Evolutionary conservation across 2,797 vertebrate species (phyloP).

Genomic region (Lemur catta): DNA sequence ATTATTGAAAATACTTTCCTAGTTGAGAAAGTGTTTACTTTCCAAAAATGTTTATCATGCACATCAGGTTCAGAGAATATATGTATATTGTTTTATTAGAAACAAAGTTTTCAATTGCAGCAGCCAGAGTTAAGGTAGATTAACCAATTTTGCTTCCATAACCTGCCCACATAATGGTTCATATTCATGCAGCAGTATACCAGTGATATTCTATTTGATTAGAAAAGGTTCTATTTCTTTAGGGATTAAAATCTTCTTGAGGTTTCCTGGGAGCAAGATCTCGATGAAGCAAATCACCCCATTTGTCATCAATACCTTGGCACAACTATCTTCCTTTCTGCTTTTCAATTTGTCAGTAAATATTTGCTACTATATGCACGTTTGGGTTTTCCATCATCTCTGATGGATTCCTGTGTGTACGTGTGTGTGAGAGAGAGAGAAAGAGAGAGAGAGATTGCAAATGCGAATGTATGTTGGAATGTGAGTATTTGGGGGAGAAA

Average conservation of each 20-base stretch:
- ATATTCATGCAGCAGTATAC: constrained; percentile 69
- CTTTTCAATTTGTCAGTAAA: constrained; percentile 78
- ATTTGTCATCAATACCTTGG: constrained; percentile 81
- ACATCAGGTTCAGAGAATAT: constrained; percentile 73
- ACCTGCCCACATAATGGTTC: constrained; percentile 65
- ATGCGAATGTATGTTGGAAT: constrained; percentile 67
- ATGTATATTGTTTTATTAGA: constrained; percentile 67
- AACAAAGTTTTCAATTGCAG: constrained; percentile 75
- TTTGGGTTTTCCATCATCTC: constrained; percentile 70
- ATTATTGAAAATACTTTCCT: constrained; percentile 82
- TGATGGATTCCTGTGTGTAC: constrained; percentile 71
- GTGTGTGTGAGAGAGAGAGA: background rate
- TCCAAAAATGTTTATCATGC: constrained; percentile 78
- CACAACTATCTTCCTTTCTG: constrained; percentile 74
- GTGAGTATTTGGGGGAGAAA: constrained; percentile 75
- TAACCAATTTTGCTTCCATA: constrained; percentile 64
- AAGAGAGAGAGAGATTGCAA: background rate
- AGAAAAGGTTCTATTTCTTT: constrained; percentile 72
- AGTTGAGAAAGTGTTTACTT: constrained; percentile 81
- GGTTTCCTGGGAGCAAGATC: constrained; percentile 81
- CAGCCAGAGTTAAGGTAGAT: constrained; percentile 73
- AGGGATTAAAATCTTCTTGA: constrained; percentile 73
- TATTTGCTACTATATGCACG: constrained; percentile 67
- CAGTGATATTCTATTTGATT: constrained; percentile 70
- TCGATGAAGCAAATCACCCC: constrained; percentile 89